phyloP scores from a whole-genome alignment of 2,797 vertebrate genomes.

The Clarias platycephalus region DNA sequence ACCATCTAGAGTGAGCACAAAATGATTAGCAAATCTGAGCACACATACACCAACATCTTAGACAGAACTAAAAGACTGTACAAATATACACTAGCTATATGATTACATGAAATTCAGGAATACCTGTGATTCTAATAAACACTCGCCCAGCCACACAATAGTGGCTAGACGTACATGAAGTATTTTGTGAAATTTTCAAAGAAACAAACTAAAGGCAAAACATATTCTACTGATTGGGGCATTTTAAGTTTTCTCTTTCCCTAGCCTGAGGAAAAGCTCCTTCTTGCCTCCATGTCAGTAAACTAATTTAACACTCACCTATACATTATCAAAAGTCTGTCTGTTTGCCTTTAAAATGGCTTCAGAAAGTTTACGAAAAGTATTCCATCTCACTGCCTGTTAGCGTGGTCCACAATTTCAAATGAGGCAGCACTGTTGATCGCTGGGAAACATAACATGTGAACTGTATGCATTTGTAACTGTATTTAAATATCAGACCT shows the following conservation, averaged over 20 bases:
- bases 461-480: constrained; percentile 42
- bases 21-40: constrained; percentile 84
- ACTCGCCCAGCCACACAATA: constrained; percentile 61
- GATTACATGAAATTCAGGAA: constrained; percentile 83
- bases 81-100: constrained; percentile 97
- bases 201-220: constrained; percentile 57
- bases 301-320: constrained; percentile 31
- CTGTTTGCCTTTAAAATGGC: constrained; percentile 67
- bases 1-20: constrained; percentile 89
- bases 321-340: constrained; percentile 33
- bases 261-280: constrained; percentile 54
- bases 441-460: constrained; percentile 50
- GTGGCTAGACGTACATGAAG: constrained; percentile 63
- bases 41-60: constrained; percentile 87
- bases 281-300: constrained; percentile 47
- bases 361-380: constrained; percentile 62
- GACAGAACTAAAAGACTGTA: constrained; percentile 99
- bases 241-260: constrained; percentile 59
- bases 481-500: constrained; percentile 73
- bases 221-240: constrained; percentile 66
- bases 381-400: constrained; percentile 37
- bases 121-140: constrained; percentile 65
- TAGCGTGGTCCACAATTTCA: constrained; percentile 52
- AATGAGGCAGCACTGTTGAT: constrained; percentile 70
- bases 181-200: constrained; percentile 59